A percentile compares a stretch with the other conserved stretches of the same genome.
Evolutionary conservation across 2,797 vertebrate genomes (phyloP).

Genomic region (Sebastes vulpes): DNA sequence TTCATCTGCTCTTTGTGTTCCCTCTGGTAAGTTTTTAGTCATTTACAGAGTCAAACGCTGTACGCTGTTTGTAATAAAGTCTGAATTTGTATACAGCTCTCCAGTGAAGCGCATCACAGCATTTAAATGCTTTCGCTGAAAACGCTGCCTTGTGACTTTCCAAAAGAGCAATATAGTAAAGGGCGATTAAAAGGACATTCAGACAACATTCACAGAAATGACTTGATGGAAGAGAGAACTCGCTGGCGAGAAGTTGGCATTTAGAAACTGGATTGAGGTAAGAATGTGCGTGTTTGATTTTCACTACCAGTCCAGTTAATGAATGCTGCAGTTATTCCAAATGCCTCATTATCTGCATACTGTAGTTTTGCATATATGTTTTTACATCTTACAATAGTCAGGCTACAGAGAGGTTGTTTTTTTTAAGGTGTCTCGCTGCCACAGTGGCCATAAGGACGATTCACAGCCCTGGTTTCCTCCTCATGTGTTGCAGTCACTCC

Average conservation of each 20-base stretch:
- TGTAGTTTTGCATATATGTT: slow-evolving; percentile 86
- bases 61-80: slow-evolving; percentile 28
- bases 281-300: slow-evolving; percentile 67
- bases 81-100: slow-evolving; percentile 33
- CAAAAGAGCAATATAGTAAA: slow-evolving; percentile 34
- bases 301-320: slow-evolving; percentile 48
- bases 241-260: slow-evolving; percentile 58
- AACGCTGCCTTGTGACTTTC: slow-evolving; percentile 36
- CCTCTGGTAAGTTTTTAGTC: slow-evolving; percentile 23
- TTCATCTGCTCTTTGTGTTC: slow-evolving; percentile 42
- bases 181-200: slow-evolving; percentile 56
- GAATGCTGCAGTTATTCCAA: slow-evolving; percentile 48
- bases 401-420: slow-evolving; percentile 68
- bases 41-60: slow-evolving; percentile 8
- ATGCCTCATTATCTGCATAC: slow-evolving; percentile 81
- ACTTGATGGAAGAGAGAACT: slow-evolving; percentile 40
- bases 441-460: slow-evolving; percentile 30
- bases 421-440: slow-evolving; percentile 55
- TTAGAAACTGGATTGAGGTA: slow-evolving; percentile 72
- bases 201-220: slow-evolving; percentile 53
- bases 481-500: slow-evolving; percentile 42
- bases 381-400: slow-evolving; percentile 81
- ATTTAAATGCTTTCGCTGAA: slow-evolving; percentile 16
- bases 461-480: slow-evolving; percentile 52
- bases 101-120: slow-evolving; percentile 27